Evolutionary conservation across 2,113 vertebrate species (phyloP), one percentile per base, ranked within the genome.

Genomic region (Okapia johnstoni): DNA sequence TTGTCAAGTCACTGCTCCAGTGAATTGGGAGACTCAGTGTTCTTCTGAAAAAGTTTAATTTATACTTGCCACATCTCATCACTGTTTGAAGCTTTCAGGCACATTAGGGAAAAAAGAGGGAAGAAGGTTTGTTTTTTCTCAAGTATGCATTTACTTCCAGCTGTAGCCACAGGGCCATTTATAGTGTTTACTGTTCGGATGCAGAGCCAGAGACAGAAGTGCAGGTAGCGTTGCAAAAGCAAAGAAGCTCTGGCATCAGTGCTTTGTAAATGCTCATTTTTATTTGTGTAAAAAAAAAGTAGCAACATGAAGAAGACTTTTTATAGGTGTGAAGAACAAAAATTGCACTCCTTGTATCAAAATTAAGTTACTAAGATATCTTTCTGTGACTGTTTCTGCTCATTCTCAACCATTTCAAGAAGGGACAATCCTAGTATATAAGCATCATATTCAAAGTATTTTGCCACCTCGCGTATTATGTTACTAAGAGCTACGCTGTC

Each of bases 1-100:
- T 88, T 54, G 52, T 87, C 79, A 66, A 23, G 9, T 66, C 86
- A 93, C 57, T 77, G 70, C 26, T 70, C 7, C 40, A 43, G 55
- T 73, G 58, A 96, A 40, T 19, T 92, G 5, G n/a, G 43, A 93
- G 46, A 87, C 46, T 17, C 19, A 92, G 4, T 79, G 48, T 88
- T 94, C 12, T 96, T 93, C n/a, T 85, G n/a, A 90, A 95, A 92
- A 16, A 85, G 58, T 92, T 81, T 80, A 63, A 89, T 88, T 90
- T 90, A 88, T 36, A 70, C 21, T 36, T 60, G 16, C 16, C 26
- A 85, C 43, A 76, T 79, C 25, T 90, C 52, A 48, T 40, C n/a
- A 88, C 50, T 93, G 25, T 50, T 60, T 50, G 43, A 89, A 54
- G 52, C 23, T 63, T 94, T 85, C 30, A 43, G 19, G 26, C 16